A percentile compares a stretch with the other conserved stretches of the same genome.
Conservation (phyloP, 2,888 invertebrate species). For the Blera fallax region DNA sequence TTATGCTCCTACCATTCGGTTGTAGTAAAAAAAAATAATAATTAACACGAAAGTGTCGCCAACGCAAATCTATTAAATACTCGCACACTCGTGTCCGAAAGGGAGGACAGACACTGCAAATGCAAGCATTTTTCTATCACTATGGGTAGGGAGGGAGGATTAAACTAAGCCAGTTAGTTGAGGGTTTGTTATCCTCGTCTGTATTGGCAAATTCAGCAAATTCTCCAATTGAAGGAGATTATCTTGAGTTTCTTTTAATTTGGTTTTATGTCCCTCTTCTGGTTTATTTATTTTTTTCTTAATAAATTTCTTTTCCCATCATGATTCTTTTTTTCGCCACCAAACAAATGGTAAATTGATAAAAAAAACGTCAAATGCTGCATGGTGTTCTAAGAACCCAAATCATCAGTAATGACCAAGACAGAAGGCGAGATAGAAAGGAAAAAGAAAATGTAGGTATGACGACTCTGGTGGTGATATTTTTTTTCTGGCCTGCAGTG, state of each 20-base stretch:
- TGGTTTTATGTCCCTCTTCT: neutral
- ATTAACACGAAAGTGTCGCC: neutral
- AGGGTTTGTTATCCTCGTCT: slow-evolving; percentile 3
- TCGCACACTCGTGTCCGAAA: neutral
- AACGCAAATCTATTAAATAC: neutral
- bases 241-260: slow-evolving; percentile 54
- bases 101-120: slow-evolving; percentile 6
- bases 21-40: neutral
- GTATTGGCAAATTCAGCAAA: slow-evolving; percentile 51
- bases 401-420: slow-evolving; percentile 15
- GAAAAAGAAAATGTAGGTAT: neutral
- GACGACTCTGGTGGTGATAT: too few relatives aligned
- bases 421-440: neutral
- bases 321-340: neutral
- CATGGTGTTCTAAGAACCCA: slow-evolving; percentile 28
- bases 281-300: neutral
- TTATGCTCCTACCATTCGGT: neutral
- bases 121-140: slow-evolving; percentile 27
- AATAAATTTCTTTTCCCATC: neutral
- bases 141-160: slow-evolving; percentile 26
- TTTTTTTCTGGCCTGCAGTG: slow-evolving; percentile 21
- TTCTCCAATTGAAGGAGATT: slow-evolving; percentile 56
- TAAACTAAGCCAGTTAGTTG: slow-evolving; percentile 58
- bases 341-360: neutral
- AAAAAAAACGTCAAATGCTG: neutral